A percentile compares a stretch with the other conserved stretches of the same genome.
phyloP scores from a whole-genome alignment of 2,113 vertebrate species.

The Syngnathoides biaculeatus region DNA sequence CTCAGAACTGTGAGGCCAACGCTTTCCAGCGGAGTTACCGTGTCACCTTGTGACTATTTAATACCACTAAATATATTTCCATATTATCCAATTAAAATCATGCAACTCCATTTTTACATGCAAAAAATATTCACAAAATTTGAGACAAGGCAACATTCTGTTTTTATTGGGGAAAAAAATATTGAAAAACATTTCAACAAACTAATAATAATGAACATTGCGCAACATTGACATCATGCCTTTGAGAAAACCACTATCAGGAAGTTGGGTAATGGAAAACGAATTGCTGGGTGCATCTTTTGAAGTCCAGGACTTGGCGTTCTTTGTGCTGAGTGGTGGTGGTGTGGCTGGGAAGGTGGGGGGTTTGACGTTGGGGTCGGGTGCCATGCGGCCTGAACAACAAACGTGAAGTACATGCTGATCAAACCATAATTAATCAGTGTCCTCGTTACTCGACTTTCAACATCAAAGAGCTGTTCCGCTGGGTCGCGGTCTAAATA shows the following conservation, averaged over 20 bases:
- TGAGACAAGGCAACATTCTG: no score
- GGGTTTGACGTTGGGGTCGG: conserved; percentile 23
- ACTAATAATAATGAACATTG: not conserved
- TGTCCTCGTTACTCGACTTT: conserved; percentile 47
- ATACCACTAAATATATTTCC: no score
- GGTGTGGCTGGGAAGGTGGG: conserved; percentile 2
- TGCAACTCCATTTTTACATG: no score
- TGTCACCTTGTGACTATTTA: no score
- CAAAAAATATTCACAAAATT: no score
- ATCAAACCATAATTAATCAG: conserved; percentile 47
- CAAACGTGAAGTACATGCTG: conserved; percentile 35
- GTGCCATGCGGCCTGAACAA: conserved; percentile 40
- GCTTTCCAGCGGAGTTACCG: no score
- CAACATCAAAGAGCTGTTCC: conserved; percentile 48
- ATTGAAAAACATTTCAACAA: no score
- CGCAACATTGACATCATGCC: not conserved
- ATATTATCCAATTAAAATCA: no score
- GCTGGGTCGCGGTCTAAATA: conserved; percentile 34
- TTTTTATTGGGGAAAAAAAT: no score
- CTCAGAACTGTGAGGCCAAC: no score
- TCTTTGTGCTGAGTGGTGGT: conserved; percentile 22
- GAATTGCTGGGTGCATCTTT: conserved; percentile 43
- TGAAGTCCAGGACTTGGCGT: conserved; percentile 28
- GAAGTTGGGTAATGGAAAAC: conserved; percentile 42
- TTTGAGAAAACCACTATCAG: not conserved